Evolutionary conservation across 1,140 invertebrate genomes (phyloP), one percentile per base, ranked within the genome.

Genomic region (Calliopsis andreniformis): DNA sequence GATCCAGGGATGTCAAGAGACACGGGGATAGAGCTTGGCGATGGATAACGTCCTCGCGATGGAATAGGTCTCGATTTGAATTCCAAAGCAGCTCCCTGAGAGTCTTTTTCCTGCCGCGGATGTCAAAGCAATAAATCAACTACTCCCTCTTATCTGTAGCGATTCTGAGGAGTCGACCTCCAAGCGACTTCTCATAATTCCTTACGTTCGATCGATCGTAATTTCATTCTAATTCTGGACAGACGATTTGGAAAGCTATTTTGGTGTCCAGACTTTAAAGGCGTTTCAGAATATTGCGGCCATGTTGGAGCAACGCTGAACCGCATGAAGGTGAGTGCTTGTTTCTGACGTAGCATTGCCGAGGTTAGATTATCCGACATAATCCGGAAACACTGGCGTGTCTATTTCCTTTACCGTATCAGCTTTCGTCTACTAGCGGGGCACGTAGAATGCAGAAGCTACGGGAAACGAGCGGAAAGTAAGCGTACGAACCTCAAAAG

Each of bases 71-170:
- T 20, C 51, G 14, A 75, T 75, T 75, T 75, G 63, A 75, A 75
- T 75, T 75, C 71, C 63, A 67, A 75, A 75, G 63, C 25, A 56
- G 51, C 39, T 67, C 32, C 16, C 62, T 8, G 71, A n/a, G 20
- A 39, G 39, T 45, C 63, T 30, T 39, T 56, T 47, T 58, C 51
- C 63, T 20, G 10, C 14, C 35, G 25, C 28, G 32, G 35, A 64
- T 63, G 47, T 51, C 32, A 53, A 45, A 39, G 62, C 62, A 14
- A 75, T 75, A 75, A 75, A 66, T 75, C 63, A 75, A 28, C 51
- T n/a, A 30, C n/a, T 30, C 12, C 32, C 28, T 23, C 39, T 75
- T 67, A 75, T 58, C 71, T 18, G n/a, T 18, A 14, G 18, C 43
- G 10, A 10, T 14, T 49, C 53, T 18, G 8, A 10, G 70, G 32